Evolutionary conservation across 2,888 invertebrate species (phyloP), one percentile per base, ranked within the genome.

Genomic region (Sisyra terminalis): DNA sequence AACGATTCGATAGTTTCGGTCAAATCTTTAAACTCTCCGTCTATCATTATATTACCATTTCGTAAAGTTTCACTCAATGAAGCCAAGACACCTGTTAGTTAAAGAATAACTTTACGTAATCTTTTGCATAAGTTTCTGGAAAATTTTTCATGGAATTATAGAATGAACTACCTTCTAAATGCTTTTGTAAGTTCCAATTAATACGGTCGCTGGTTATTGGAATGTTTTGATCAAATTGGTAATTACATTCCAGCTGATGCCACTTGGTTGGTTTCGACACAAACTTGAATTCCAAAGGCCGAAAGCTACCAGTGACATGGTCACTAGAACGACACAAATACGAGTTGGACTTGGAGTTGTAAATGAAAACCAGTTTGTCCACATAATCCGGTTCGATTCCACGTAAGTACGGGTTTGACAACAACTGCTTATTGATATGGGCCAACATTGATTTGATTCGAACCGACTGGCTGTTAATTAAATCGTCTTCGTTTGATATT

Each of bases 271-370:
- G 57, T 55, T 78, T 77, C 1, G 75, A 65, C 50, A 78, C 66
- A 55, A 81, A 80, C 56, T 84, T 88, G 71, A 81, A 78, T 16
- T 89, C 87, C 17, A 76, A 79, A 8, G 78, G 75, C 49, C 72
- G 78, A 30, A 73, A 71, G 40, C 67, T 58, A 30, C 65, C 61
- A 45, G 57, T 63, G 6, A 63, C 63, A 6, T 74, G 64, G 57
- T 83, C 77, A 48, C 77, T 61, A 52, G 73, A 73, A 56, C 77
- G 78, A 53, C 78, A 80, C 41, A 69, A 70, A 50, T 70, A 68
- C 14, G 65, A 65, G 50, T 69, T 66, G 18, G 67, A 68, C 49
- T 58, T 66, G 2, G 64, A 64, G 3, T 65, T 67, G 64, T 70
- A 73, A 51, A 71, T 67, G 39, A 87, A 58, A 18, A 84, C 66